A percentile compares a stretch with the other conserved stretches of the same genome.
Conservation (phyloP, 2,797 vertebrate genomes). For the Anomalospiza imberbis region DNA sequence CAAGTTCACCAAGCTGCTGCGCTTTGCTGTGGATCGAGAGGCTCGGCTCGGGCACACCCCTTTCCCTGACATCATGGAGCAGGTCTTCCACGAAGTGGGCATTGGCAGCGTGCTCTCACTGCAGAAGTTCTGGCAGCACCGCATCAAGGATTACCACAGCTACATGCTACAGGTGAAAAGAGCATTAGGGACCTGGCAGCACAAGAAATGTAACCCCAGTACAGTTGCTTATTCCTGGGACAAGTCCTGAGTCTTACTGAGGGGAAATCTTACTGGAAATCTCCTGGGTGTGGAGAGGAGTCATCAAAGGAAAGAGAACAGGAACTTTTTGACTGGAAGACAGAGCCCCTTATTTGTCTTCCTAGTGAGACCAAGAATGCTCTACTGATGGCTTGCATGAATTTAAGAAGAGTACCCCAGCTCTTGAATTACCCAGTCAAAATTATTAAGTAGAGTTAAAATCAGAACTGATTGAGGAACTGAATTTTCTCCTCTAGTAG, state of each 20-base stretch:
- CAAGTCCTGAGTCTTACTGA: neutral
- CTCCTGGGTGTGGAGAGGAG: neutral
- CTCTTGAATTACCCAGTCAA: neutral
- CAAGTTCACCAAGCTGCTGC: constrained; percentile 88
- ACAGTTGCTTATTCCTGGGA: neutral
- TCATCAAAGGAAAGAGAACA: neutral
- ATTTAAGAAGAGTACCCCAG: neutral
- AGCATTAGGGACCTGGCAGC: rapidly evolving
- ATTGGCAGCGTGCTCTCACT: constrained; percentile 93
- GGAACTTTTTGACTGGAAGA: neutral
- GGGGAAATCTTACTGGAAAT: neutral
- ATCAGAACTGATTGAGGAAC: neutral
- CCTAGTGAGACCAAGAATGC: neutral
- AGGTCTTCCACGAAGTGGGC: constrained; percentile 95
- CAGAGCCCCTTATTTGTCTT: neutral
- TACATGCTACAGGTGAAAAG: constrained; percentile 93
- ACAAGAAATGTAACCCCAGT: neutral
- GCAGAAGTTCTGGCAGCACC: constrained; percentile 97
- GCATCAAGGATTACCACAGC: constrained; percentile 97
- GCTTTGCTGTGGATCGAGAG: constrained; percentile 91
- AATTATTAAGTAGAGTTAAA: neutral
- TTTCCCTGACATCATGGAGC: constrained; percentile 94
- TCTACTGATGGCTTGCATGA: neutral
- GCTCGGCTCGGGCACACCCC: constrained; percentile 88
- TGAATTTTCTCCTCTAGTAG: neutral